A percentile compares a stretch with the other conserved stretches of the same genome.
Evolutionary conservation across 2,797 vertebrate genomes (phyloP).

Genomic region (Lepilemur septentrionalis): DNA sequence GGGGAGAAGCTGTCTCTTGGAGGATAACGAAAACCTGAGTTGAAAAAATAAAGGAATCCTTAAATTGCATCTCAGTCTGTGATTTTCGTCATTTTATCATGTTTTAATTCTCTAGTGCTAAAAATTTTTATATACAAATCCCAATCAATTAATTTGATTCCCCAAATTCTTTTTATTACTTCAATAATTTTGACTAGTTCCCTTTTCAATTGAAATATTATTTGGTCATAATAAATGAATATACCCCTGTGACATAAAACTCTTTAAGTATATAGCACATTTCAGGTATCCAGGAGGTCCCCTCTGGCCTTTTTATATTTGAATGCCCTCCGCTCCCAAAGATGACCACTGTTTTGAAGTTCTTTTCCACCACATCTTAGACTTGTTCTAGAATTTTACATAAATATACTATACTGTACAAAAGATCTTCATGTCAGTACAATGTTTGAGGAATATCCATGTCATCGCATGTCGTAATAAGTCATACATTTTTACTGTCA

Average conservation of each 20-base stretch:
- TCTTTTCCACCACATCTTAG: not conserved
- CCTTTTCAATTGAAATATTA: not conserved
- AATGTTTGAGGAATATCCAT: not conserved
- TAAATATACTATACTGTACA: not conserved
- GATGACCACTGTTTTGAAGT: not conserved
- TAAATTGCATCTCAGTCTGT: not conserved
- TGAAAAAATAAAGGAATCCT: not conserved
- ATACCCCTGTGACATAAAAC: not conserved
- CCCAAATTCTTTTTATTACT: not conserved
- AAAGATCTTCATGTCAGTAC: not conserved
- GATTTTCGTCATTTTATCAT: not conserved
- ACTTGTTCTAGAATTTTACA: not conserved
- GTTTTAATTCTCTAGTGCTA: not conserved
- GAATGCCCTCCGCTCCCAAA: not conserved
- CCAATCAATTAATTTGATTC: not conserved
- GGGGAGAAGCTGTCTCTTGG: not conserved
- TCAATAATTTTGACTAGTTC: not conserved
- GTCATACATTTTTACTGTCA: not conserved
- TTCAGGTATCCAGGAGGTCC: not conserved
- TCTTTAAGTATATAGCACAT: not conserved
- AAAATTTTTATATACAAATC: not conserved
- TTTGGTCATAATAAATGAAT: not conserved
- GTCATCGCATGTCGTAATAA: not conserved
- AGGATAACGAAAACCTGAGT: not conserved
- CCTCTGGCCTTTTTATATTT: not conserved